These are phyloP conservation scores for Pomacea maculata DNA, from an alignment of 1,140 invertebrate genomes.

Conservation along the genomic window DNA sequence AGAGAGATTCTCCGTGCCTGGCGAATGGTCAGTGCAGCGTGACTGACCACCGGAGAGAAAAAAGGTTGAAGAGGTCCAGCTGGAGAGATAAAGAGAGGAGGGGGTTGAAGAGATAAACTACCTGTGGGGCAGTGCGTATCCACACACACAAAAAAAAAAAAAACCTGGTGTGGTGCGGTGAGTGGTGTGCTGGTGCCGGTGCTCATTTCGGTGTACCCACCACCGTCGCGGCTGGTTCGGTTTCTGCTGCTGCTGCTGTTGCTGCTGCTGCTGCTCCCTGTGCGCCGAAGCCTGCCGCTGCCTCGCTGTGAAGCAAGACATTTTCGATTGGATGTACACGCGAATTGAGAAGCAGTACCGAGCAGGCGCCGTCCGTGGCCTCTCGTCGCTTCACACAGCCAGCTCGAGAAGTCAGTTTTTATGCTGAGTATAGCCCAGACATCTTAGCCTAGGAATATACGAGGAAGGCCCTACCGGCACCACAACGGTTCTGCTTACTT, in stretches of 20 bases:
- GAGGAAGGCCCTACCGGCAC: slow-evolving; percentile 7
- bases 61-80: too few relatives aligned
- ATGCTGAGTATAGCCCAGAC: slow-evolving; percentile 31
- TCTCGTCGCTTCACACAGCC: slow-evolving; percentile 31
- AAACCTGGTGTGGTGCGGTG: too few relatives aligned
- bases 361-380: slow-evolving; percentile 29
- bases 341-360: slow-evolving; percentile 29
- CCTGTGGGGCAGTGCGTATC: too few relatives aligned
- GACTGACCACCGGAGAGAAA: not conserved
- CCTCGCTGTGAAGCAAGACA: not conserved
- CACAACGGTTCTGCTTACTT: slow-evolving; percentile 17
- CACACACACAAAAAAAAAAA: too few relatives aligned
- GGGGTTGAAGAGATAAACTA: too few relatives aligned
- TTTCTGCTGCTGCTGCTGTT: not conserved
- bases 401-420: slow-evolving; percentile 32
- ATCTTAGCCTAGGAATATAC: slow-evolving; percentile 23
- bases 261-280: not conserved
- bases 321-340: slow-evolving; percentile 26
- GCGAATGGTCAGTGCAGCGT: not conserved
- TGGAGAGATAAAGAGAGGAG: too few relatives aligned
- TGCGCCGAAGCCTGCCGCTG: slow-evolving; percentile 3
- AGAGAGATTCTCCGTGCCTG: not conserved
- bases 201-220: too few relatives aligned
- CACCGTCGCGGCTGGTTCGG: too few relatives aligned
- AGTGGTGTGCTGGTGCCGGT: too few relatives aligned